These are phyloP conservation scores for Ruditapes philippinarum DNA, from an alignment of 1,140 invertebrate species.

Conservation along the genomic window DNA sequence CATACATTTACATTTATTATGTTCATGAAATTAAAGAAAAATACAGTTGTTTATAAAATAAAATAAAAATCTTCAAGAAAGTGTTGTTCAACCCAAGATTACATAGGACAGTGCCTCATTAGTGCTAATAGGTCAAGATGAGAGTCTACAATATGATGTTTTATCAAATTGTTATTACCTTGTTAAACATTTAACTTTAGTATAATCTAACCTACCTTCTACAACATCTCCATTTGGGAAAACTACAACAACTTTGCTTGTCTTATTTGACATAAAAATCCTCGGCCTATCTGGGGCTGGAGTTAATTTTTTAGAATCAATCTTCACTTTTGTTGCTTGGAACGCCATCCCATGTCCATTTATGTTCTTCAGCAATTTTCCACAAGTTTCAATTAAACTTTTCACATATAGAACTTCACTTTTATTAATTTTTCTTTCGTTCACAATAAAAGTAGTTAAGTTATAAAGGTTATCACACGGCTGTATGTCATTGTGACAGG, in stretches of 20 bases:
- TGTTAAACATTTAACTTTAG: too few relatives aligned
- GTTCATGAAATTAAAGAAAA: too few relatives aligned
- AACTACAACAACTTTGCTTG: conserved; percentile 83
- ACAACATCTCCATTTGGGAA: conserved; percentile 85
- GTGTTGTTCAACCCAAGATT: too few relatives aligned
- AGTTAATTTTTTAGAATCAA: conserved; percentile 61
- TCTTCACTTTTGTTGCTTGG: conserved; percentile 56
- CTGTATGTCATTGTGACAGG: conserved; percentile 14
- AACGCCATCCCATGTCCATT: conserved; percentile 63
- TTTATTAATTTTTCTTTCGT: not conserved
- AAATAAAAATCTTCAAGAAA: too few relatives aligned
- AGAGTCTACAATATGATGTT: too few relatives aligned
- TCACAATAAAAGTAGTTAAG: not conserved
- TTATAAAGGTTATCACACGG: not conserved
- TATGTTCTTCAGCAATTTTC: not conserved
- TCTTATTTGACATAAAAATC: conserved; percentile 85
- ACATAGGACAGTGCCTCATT: too few relatives aligned
- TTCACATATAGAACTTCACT: not conserved
- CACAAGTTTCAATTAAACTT: not conserved
- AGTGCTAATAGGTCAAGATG: too few relatives aligned
- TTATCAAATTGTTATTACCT: too few relatives aligned
- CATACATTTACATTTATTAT: too few relatives aligned
- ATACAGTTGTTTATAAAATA: too few relatives aligned
- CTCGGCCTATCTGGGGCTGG: conserved; percentile 79
- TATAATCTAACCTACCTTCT: conserved; percentile 84